A percentile compares a stretch with the other conserved stretches of the same genome.
Conservation (phyloP, 2,797 vertebrate species). For the Syngnathus acus region DNA sequence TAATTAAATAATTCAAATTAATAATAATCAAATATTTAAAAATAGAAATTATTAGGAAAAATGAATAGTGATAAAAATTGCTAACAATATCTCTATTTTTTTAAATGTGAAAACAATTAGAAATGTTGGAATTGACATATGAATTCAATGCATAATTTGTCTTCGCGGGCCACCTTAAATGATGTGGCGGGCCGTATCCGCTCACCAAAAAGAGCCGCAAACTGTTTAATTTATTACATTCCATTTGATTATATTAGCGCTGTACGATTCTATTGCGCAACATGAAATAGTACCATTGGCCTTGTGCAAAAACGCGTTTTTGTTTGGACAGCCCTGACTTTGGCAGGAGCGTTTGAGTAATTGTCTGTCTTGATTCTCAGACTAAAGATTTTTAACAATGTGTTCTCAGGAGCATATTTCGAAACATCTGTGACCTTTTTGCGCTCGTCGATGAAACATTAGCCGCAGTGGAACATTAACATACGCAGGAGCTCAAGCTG, state of each 20-base stretch:
- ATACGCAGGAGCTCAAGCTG: not conserved
- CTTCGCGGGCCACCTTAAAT: no score
- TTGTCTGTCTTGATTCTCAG: slow-evolving; percentile 23
- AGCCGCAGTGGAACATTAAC: not conserved
- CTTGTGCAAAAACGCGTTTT: slow-evolving; percentile 36
- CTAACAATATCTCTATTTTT: no score
- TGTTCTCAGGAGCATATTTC: not conserved
- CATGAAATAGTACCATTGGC: slow-evolving; percentile 20
- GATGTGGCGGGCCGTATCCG: no score
- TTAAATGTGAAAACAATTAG: no score
- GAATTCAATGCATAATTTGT: no score
- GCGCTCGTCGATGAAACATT: slow-evolving; percentile 7
- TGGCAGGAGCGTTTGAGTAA: slow-evolving; percentile 11
- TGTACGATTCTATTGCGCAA: not conserved
- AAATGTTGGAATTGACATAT: no score
- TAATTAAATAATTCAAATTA: no score
- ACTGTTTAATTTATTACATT: no score
- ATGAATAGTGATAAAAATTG: no score
- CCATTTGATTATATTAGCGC: not conserved
- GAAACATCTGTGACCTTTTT: slow-evolving; percentile 23
- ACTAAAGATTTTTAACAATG: not conserved
- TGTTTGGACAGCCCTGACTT: slow-evolving; percentile 20
- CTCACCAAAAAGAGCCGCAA: no score
- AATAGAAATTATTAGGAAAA: no score
- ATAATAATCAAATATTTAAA: no score